Conservation (phyloP, 2,113 vertebrate genomes). For the Progne subis region DNA sequence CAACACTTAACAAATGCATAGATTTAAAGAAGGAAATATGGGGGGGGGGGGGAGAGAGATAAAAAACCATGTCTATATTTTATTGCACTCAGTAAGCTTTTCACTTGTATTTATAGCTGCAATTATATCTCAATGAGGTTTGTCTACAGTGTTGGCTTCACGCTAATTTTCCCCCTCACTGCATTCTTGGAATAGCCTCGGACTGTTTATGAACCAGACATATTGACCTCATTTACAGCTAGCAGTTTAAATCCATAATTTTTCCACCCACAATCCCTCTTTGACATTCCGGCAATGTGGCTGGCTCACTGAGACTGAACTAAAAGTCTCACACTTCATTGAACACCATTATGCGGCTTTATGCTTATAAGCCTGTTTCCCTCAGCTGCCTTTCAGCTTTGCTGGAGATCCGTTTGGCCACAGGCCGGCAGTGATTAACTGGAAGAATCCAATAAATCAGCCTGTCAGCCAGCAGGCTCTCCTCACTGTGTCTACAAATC, state of each 20-base stretch:
- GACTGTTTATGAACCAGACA: conserved; percentile 96
- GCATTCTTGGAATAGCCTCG: conserved; percentile 90
- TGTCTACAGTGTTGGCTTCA: conserved; percentile 90
- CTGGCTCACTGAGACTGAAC: conserved; percentile 92
- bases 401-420: conserved; percentile 89
- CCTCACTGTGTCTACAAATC: conserved; percentile 86
- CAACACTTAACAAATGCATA: conserved; percentile 80
- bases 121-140: conserved; percentile 94
- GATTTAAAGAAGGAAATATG: conserved; percentile 77
- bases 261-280: conserved; percentile 88
- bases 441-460: conserved; percentile 98
- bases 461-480: conserved; percentile 88
- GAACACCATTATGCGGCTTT: conserved; percentile 96
- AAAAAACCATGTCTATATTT: conserved; percentile 82
- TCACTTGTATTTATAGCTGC: conserved; percentile 88
- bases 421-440: conserved; percentile 90
- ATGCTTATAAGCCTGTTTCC: conserved; percentile 91
- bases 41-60: background rate
- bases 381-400: conserved; percentile 87
- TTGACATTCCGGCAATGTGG: conserved; percentile 86
- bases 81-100: conserved; percentile 85
- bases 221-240: conserved; percentile 98
- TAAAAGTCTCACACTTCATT: conserved; percentile 97
- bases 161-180: conserved; percentile 92
- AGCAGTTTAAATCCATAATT: conserved; percentile 91